Percentiles rank a stretch among this genome's conserved stretches.
Conservation (phyloP, 1,140 invertebrate genomes). For the Dreissena rostriformis region DNA sequence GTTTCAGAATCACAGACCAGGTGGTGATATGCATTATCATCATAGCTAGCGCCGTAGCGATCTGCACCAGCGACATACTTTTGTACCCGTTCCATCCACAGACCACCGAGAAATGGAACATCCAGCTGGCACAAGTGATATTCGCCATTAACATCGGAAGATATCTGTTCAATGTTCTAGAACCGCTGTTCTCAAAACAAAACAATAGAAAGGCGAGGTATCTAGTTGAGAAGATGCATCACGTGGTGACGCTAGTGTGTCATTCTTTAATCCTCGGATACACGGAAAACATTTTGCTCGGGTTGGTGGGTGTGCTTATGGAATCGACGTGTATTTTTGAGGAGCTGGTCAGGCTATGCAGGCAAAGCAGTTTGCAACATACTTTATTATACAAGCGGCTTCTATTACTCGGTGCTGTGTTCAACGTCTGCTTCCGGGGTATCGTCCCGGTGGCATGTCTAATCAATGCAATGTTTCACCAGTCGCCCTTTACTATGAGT, state of each 20-base stretch:
- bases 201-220: slow-evolving; percentile 26
- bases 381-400: slow-evolving; percentile 52
- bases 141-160: slow-evolving; percentile 62
- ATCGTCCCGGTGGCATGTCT: slow-evolving; percentile 59
- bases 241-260: slow-evolving; percentile 58
- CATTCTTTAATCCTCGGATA: slow-evolving; percentile 58
- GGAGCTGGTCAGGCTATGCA: slow-evolving; percentile 48
- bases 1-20: slow-evolving; percentile 64
- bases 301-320: slow-evolving; percentile 59
- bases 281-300: slow-evolving; percentile 58
- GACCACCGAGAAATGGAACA: not conserved
- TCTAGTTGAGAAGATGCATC: slow-evolving; percentile 57
- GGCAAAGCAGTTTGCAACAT: slow-evolving; percentile 8
- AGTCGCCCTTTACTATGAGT: slow-evolving; percentile 62
- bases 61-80: slow-evolving; percentile 55
- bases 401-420: slow-evolving; percentile 48
- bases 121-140: slow-evolving; percentile 34
- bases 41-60: slow-evolving; percentile 32
- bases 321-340: slow-evolving; percentile 60
- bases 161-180: slow-evolving; percentile 55
- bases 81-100: slow-evolving; percentile 53
- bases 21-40: slow-evolving; percentile 40
- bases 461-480: slow-evolving; percentile 62
- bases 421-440: slow-evolving; percentile 55
- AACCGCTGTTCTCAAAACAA: slow-evolving; percentile 30